Evolutionary conservation across 2,797 vertebrate species (phyloP).

Genomic region (Vireo griseus): DNA sequence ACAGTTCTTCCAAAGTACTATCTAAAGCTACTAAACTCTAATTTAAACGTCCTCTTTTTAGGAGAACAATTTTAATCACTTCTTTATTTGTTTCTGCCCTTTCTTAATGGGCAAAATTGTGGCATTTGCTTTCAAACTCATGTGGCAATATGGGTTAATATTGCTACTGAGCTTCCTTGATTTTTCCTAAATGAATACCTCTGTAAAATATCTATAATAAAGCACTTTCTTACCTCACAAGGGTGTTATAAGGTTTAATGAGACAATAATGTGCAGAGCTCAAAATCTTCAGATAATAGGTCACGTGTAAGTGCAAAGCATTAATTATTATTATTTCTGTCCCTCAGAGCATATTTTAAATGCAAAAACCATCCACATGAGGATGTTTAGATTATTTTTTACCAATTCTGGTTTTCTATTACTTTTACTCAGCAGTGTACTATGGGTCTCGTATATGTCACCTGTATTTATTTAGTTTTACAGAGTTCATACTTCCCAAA

Average conservation of each 20-base stretch:
- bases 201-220: slow-evolving; percentile 22
- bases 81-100: background rate
- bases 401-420: background rate
- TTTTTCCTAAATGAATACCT: slow-evolving; percentile 5
- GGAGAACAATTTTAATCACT: background rate
- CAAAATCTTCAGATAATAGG: slow-evolving; percentile 4
- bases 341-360: background rate
- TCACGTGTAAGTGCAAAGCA: background rate
- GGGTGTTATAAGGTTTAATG: slow-evolving; percentile 29
- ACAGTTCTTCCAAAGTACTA: background rate
- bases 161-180: background rate
- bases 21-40: background rate
- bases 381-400: background rate
- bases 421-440: background rate
- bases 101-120: background rate
- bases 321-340: slow-evolving; percentile 33
- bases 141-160: background rate
- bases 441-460: background rate
- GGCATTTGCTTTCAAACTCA: background rate
- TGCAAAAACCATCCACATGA: background rate
- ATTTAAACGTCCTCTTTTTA: background rate
- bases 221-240: slow-evolving; percentile 8
- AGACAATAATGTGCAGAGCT: slow-evolving; percentile 21
- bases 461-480: background rate
- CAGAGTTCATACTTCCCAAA: background rate